A percentile compares a stretch with the other conserved stretches of the same genome.
Evolutionary conservation across 2,113 vertebrate genomes (phyloP).

Genomic region (Hemiprocne comata): DNA sequence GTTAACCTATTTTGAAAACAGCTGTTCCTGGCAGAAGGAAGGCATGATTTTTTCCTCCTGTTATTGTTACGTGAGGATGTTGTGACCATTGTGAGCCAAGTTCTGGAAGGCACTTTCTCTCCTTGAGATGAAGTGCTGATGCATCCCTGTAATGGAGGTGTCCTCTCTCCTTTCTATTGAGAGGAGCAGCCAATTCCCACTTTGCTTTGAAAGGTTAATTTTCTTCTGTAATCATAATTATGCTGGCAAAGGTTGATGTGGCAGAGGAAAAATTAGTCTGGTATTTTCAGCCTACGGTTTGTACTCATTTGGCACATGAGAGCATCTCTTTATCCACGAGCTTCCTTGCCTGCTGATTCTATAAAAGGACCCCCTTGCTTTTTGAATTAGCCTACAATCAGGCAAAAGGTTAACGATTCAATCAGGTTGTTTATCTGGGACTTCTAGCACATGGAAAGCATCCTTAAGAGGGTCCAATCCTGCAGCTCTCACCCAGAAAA

Average conservation of each 20-base stretch:
- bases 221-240: conserved; percentile 66
- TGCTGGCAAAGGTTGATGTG: conserved; percentile 58
- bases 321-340: conserved; percentile 58
- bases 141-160: background rate
- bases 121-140: background rate
- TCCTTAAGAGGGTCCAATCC: conserved; percentile 39
- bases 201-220: conserved; percentile 61
- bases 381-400: conserved; percentile 70
- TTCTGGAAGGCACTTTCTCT: background rate
- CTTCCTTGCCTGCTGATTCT: conserved; percentile 70
- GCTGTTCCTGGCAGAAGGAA: background rate
- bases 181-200: background rate
- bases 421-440: conserved; percentile 64
- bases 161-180: background rate
- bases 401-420: conserved; percentile 68
- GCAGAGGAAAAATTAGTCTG: conserved; percentile 66
- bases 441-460: conserved; percentile 47
- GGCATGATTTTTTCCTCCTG: background rate
- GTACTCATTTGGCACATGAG: conserved; percentile 60
- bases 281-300: conserved; percentile 59
- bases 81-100: background rate
- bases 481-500: background rate
- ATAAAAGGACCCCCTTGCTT: conserved; percentile 63
- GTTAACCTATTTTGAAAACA: background rate
- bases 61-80: background rate